Base-by-base conservation (phyloP, 1,140 invertebrate genomes). In the Bradynema listronoti region DNA sequence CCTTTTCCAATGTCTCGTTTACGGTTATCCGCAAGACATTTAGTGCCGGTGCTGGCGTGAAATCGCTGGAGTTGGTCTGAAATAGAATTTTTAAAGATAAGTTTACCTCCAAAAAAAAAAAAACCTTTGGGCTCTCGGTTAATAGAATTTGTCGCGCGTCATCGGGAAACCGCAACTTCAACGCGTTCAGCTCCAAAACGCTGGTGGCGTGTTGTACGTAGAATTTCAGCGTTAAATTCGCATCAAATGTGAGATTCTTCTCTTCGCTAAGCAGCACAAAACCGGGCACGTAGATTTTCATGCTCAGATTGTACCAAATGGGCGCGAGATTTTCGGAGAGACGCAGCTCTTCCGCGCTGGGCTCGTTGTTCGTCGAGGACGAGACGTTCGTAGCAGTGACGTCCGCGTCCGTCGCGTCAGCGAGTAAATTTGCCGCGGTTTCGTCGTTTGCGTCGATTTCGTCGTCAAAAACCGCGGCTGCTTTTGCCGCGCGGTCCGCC, bases 281-380 rank as follows among this genome's bases (percentile, higher is more conserved):
- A 7, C 68, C 68, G 1, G 68, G 68, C 14, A 70, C 60, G 42
- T 71, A 72, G 11, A 72, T 51, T 49, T 68, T 71, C 65, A 70
- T 27, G 7, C 50, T 58, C 30, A 70, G 52, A 57, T 70, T 72
- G 29, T 70, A 70, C 59, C 66, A 72, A 19, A 72, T 52, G 14
- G 68, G 68, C 11, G 43, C 32, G 11, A 70, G 50, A 25, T 68
- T 52, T 34, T 50, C 47, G 22, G 69, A 61, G 19, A 70, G 36
- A 22, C 70, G 16, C 27, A 72, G 30, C 42, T 72, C 69, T 46
- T 66, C 61, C 3, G 67, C 60, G 22, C 25, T 60, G 24, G 65
- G 65, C 24, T 47, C 63, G 6, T 56, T 68, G 19, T n/a, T 3
- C 3, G 62, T n/a, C 22, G 19, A 29, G 11, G 11, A 39, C 11